Base-by-base conservation (phyloP, 2,113 vertebrate genomes). In the Okapia johnstoni region DNA sequence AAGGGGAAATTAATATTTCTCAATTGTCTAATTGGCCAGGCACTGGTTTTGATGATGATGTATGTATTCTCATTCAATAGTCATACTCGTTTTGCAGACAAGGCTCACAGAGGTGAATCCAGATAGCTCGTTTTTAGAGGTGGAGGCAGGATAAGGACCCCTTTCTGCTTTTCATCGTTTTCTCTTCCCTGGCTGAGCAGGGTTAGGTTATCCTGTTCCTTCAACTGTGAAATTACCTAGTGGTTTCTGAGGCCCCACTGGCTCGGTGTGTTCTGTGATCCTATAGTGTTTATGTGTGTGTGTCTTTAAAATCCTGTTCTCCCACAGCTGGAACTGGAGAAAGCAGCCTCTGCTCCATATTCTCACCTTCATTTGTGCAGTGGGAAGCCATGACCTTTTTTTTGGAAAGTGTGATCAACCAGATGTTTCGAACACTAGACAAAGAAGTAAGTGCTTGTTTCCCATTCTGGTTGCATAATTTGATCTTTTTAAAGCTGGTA, bases 331-430 rank as follows among this genome's bases (percentile, higher is more conserved):
- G 99, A 98, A 98, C 98, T 26, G 98, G 98, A 5, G 99, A 99
- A 98, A 99, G 99, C 54, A 99, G 98, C 93, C 97, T 99, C 96
- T 99, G 99, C 98, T 99, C 99, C 95, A 98, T 99, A 88, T 99
- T 99, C 96, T 99, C 99, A 12, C 99, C 99, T 6, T 99, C 99
- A 40, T 99, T 99, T 93, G 98, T 99, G 83, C 99, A 99, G 94
- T 99, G 99, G 99, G 99, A 99, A 36, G 99, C 99, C 61, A 99
- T 99, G 99, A 99, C 99, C 0, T 99, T 99, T 98, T 99, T 99
- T 98, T 99, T 99, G 1, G 99, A 99, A 98, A 99, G 99, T 2
- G 97, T 99, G 87, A 98, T 99, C 97, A 98, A 99, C 94, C 99
- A 99, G 98, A 98, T 99, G 96, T 99, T 99, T 89, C 99, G 99